phyloP scores from a whole-genome alignment of 2,888 invertebrate genomes.

The Hirtodrosophila duncani region DNA sequence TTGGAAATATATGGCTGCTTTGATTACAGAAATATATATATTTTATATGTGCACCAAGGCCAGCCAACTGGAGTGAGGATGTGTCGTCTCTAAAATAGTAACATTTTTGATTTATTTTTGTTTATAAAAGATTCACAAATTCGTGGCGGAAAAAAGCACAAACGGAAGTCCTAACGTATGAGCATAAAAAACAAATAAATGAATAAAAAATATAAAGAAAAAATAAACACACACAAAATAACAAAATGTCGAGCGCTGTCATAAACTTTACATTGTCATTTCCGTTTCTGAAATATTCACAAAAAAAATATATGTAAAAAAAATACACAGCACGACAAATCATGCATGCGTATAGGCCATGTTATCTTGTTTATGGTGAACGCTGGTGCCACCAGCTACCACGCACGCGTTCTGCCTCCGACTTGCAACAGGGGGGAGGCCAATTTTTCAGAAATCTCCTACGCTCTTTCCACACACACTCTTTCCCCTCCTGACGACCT shows the following conservation, averaged over 20 bases:
- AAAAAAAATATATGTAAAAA: background rate
- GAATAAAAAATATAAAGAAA: background rate
- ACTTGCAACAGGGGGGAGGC: constrained; percentile 53
- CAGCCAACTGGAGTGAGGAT: constrained; percentile 30
- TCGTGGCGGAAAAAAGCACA: constrained; percentile 8
- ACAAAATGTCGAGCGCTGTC: constrained; percentile 30
- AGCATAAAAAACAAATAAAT: background rate
- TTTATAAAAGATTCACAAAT: constrained; percentile 33
- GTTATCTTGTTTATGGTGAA: constrained; percentile 60
- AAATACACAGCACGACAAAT: background rate
- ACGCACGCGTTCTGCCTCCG: constrained; percentile 3
- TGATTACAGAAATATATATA: constrained; percentile 22
- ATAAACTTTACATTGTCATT: constrained; percentile 63
- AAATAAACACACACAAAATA: constrained; percentile 4
- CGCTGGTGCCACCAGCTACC: constrained; percentile 8
- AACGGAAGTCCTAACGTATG: constrained; percentile 25
- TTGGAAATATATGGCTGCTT: constrained; percentile 53
- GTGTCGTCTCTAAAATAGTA: constrained; percentile 5
- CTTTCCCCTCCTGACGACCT: background rate
- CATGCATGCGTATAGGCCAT: constrained; percentile 14
- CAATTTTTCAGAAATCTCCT: constrained; percentile 72
- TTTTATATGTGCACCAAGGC: constrained; percentile 28
- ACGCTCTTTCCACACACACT: constrained; percentile 24
- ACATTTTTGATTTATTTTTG: constrained; percentile 31
- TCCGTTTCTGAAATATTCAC: too few species aligned